Base-by-base conservation (phyloP, 1,140 invertebrate genomes). In the Drosophila prosaltans region DNA sequence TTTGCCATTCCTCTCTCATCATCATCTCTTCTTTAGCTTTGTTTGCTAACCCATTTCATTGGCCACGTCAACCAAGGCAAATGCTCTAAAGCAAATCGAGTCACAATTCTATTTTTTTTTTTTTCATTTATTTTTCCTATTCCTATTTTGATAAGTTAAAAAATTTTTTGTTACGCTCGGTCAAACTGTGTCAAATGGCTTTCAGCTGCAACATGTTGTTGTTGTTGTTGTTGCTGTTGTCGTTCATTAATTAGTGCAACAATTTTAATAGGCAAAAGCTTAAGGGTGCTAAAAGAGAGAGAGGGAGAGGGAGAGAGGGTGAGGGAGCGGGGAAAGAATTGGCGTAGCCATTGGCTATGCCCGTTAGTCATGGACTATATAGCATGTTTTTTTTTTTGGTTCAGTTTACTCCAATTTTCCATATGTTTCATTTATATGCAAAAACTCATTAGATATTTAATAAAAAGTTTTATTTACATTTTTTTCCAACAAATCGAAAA, bases 131-230 rank as follows among this genome's bases (percentile, higher is more conserved):
- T 26, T 51, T 30, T 61, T 57, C 21, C 21, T 68, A 65, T 74
- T 65, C 68, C 79, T 82, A 11, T 24, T 24, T 85, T 85, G 71
- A 83, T 74, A 76, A 83, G 79, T 54, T 67, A 71, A 72, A 51
- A 51, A 24, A 24, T 54, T 54, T 54, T 86, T 82, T 79, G 84
- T 88, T 80, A 71, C 83, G 83, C 83, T 89, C 64, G 83, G 80
- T 68, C 83, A 88, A 89, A 88, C 83, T 88, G 83, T 88, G 83
- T 83, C 83, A 88, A 88, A 86, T 88, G 76, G 78, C 68, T 80
- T 69, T 72, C 84, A 83, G 83, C 80, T 89, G 83, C 82, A 88
- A 28, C 9, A 61, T 75, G 40, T 61, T 59, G 68, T 55, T 65
- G 59, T 51, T 75, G 16, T 48, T 24, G 45, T 3, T 41, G 54